Conservation (phyloP, 2,888 invertebrate species). For the Dexiosoma caninum region DNA sequence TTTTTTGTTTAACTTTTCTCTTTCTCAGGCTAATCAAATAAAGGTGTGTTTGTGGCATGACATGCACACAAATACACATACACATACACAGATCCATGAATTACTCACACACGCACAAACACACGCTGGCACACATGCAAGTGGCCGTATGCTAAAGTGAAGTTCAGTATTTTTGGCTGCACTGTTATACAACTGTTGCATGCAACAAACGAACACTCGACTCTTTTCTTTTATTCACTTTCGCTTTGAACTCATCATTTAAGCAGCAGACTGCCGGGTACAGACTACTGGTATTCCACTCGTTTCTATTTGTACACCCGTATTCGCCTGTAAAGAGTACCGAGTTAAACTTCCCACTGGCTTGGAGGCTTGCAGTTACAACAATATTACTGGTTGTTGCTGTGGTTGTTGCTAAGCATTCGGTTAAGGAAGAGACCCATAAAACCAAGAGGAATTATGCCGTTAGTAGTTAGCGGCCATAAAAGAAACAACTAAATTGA, state of each 20-base stretch:
- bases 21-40: conserved; percentile 59
- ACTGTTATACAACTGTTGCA: conserved; percentile 51
- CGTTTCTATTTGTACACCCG: conserved; percentile 6
- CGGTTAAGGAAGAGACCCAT: conserved; percentile 28
- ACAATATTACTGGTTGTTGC: conserved; percentile 16
- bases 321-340: conserved; percentile 7
- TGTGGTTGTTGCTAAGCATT: neutral
- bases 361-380: conserved; percentile 33
- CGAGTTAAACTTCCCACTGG: conserved; percentile 34
- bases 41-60: conserved; percentile 51
- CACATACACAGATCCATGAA: neutral
- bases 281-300: neutral
- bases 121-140: neutral
- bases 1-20: conserved; percentile 39
- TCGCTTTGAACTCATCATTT: conserved; percentile 55
- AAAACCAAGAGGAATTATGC: conserved; percentile 55
- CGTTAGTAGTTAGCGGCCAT: conserved; percentile 60
- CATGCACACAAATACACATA: conserved; percentile 44
- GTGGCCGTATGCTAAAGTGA: neutral
- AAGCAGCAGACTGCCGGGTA: conserved; percentile 29
- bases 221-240: conserved; percentile 42
- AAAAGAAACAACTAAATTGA: conserved; percentile 7
- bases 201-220: conserved; percentile 43
- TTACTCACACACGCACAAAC: neutral
- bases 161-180: conserved; percentile 27